Evolutionary conservation across 2,888 invertebrate species (phyloP).

Genomic region (Microplitis manilae): DNA sequence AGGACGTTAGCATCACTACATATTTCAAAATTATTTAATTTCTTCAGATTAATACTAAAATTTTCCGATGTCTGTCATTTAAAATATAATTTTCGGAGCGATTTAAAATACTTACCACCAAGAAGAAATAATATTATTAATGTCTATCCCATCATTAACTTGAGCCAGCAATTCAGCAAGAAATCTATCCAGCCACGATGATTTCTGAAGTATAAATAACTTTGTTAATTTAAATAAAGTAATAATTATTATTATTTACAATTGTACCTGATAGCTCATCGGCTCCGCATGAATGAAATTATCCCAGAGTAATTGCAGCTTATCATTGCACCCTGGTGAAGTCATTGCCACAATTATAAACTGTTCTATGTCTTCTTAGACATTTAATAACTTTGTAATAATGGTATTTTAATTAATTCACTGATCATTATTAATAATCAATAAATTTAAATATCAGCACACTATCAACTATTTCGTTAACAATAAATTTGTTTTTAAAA

Average conservation of each 20-base stretch:
- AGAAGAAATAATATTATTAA: conserved; percentile 76
- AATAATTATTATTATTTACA: conserved; percentile 9
- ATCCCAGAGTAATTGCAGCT: conserved; percentile 75
- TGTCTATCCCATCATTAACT: conserved; percentile 75
- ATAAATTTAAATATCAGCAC: not conserved
- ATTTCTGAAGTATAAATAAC: conserved; percentile 74
- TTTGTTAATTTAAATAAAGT: conserved; percentile 3
- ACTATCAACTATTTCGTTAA: not conserved
- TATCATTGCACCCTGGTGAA: conserved; percentile 56
- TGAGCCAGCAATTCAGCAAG: conserved; percentile 77
- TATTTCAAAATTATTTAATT: too few species aligned
- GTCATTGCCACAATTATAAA: conserved; percentile 54
- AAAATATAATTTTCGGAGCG: too few species aligned
- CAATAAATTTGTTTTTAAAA: not conserved
- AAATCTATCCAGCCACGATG: conserved; percentile 79
- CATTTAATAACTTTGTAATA: not conserved
- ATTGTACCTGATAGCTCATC: conserved; percentile 76
- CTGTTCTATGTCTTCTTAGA: not conserved
- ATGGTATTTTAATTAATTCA: not conserved
- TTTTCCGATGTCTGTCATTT: too few species aligned
- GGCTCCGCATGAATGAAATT: conserved; percentile 77
- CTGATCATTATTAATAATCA: not conserved
- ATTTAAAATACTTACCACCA: conserved; percentile 71
- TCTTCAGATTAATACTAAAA: too few species aligned
- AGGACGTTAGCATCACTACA: too few species aligned